A percentile compares a stretch with the other conserved stretches of the same genome.
phyloP scores from a whole-genome alignment of 1,140 invertebrate genomes.

The Penaeus vannamei region DNA sequence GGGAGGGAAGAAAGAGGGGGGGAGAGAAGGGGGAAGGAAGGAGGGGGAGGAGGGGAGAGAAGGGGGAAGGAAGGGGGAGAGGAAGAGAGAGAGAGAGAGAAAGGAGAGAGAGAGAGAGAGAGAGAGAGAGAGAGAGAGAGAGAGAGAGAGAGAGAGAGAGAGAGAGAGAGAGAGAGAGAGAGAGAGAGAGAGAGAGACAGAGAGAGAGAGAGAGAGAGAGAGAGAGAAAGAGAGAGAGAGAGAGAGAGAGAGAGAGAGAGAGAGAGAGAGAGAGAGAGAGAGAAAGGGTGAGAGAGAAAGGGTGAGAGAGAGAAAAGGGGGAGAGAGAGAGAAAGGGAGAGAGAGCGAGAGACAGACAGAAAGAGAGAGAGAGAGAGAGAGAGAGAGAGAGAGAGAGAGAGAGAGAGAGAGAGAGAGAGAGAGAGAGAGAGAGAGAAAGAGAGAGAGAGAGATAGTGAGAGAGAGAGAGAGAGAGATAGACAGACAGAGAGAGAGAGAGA shows the following conservation, averaged over 20 bases:
- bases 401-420: slow-evolving; percentile 18
- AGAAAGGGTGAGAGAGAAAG: slow-evolving; percentile 4
- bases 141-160: slow-evolving; percentile 26
- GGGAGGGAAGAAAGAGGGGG: too few species aligned
- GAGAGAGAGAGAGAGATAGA: slow-evolving; percentile 26
- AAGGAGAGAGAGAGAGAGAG: slow-evolving; percentile 11
- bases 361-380: slow-evolving; percentile 14
- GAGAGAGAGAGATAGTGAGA: slow-evolving; percentile 24
- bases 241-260: background rate
- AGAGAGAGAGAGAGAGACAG: background rate
- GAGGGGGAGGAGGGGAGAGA: background rate
- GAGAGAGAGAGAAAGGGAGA: background rate
- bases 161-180: slow-evolving; percentile 19
- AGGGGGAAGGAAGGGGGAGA: background rate
- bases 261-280: slow-evolving; percentile 28
- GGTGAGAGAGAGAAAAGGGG: background rate
- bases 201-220: background rate
- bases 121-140: slow-evolving; percentile 28
- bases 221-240: background rate
- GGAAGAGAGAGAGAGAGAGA: slow-evolving; percentile 13
- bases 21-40: background rate
- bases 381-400: slow-evolving; percentile 14
- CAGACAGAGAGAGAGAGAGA: slow-evolving; percentile 17
- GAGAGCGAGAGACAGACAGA: background rate
- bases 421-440: background rate